phyloP scores from a whole-genome alignment of 2,888 invertebrate species.

The Candidula unifasciata region DNA sequence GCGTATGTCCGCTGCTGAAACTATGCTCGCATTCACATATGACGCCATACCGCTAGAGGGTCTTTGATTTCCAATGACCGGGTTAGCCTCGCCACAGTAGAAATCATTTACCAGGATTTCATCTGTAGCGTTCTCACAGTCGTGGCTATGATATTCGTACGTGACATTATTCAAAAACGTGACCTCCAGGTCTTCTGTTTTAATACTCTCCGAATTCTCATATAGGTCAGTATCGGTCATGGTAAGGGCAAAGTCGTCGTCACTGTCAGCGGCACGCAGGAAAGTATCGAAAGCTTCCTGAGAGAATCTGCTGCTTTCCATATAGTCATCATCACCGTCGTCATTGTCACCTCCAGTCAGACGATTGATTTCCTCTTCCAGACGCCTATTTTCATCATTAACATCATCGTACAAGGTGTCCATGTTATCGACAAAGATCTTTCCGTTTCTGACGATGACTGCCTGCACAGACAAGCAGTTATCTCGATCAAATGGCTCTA shows the following conservation, averaged over 20 bases:
- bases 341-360: slow-evolving; percentile 23
- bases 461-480: slow-evolving; percentile 49
- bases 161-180: neutral
- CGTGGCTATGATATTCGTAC: slow-evolving; percentile 21
- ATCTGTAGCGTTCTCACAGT: neutral
- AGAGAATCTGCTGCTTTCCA: slow-evolving; percentile 40
- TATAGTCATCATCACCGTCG: slow-evolving; percentile 25
- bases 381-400: slow-evolving; percentile 28
- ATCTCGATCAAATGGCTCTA: slow-evolving; percentile 35
- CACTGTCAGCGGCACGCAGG: slow-evolving; percentile 40
- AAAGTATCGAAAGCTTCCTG: slow-evolving; percentile 47
- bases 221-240: slow-evolving; percentile 33
- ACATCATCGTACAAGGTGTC: slow-evolving; percentile 46
- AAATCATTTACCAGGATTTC: neutral
- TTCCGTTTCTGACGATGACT: slow-evolving; percentile 55
- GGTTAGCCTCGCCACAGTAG: neutral
- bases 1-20: no score
- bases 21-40: neutral
- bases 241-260: slow-evolving; percentile 34
- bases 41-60: neutral
- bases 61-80: neutral
- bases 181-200: neutral
- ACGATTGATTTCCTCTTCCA: slow-evolving; percentile 45
- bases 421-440: slow-evolving; percentile 54
- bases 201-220: neutral